These are phyloP conservation scores for Antheraea mylitta DNA, from an alignment of 1,140 invertebrate genomes.

Conservation along the genomic window DNA sequence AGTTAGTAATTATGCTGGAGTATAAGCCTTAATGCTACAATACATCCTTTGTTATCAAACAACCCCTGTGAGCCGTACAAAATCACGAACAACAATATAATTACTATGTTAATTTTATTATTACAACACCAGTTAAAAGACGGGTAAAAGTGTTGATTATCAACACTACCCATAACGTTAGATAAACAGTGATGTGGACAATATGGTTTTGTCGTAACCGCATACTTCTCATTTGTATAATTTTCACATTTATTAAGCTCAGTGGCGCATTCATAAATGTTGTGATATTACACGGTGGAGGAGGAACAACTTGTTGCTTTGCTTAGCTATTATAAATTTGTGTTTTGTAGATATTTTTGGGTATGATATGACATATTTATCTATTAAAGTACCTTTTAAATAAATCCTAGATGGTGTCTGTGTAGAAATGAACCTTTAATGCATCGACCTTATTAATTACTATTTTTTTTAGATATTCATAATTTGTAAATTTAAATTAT, in stretches of 20 bases:
- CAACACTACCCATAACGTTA: constrained; percentile 13
- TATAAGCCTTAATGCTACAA: no score
- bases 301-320: constrained; percentile 9
- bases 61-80: neutral
- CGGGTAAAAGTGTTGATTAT: constrained; percentile 62
- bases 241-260: constrained; percentile 40
- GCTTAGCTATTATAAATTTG: neutral
- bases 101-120: constrained; percentile 73
- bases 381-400: no score
- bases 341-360: neutral
- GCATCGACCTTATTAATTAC: no score
- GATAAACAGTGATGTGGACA: constrained; percentile 33
- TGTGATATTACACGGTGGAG: neutral
- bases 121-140: constrained; percentile 56
- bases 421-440: no score
- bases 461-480: no score
- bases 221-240: constrained; percentile 63
- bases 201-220: constrained; percentile 37
- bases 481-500: no score
- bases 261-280: neutral
- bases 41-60: constrained; percentile 4
- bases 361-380: no score
- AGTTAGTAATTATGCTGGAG: neutral
- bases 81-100: constrained; percentile 30
- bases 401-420: no score